Base-by-base conservation (phyloP, 2,797 vertebrate genomes). In the Forpus xanthops region DNA sequence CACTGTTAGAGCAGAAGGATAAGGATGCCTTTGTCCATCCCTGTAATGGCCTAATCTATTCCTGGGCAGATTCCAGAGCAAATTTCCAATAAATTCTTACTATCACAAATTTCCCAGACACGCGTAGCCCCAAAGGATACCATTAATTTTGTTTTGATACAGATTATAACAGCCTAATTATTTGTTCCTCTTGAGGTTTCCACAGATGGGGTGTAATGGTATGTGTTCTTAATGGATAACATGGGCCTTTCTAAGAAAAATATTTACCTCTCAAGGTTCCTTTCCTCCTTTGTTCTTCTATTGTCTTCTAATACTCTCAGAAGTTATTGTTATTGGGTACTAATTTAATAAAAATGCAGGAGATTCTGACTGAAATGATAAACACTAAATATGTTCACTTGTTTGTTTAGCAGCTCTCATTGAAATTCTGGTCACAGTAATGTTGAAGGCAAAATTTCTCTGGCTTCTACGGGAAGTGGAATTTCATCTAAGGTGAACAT, bases 271-370 rank as follows among this genome's bases (percentile, higher is more conserved):
- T 78, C 35, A 80, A 84, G 82, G 9, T 56, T 92, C 73, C 58
- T 89, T 77, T 89, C 44, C 41, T 72, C 28, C 53, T 91, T 86
- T 92, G 79, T 86, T 85, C 76, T 92, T 62, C 65, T 37, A 6
- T 75, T 93, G 85, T 91, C 92, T 91, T 91, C 85, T 90, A 89
- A 78, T 35, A 28, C 31, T 67, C 84, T 74, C 65, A 89, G 77
- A 89, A 95, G 61, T 85, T 96, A 89, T 58, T 87, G 65, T 90
- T 93, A 91, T 85, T 81, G 81, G 66, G 42, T 37, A 72, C 76
- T 96, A 96, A 95, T 96, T 94, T 87, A 95, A 94, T 94, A 94
- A 95, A 87, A 96, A 94, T 62, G 58, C 58, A 89, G 76, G 35
- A 60, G 73, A 87, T 89, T 91, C 93, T 91, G 76, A 81, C 89